Conservation (phyloP, 2,888 invertebrate genomes). For the Thysanoteuthis rhombus region DNA sequence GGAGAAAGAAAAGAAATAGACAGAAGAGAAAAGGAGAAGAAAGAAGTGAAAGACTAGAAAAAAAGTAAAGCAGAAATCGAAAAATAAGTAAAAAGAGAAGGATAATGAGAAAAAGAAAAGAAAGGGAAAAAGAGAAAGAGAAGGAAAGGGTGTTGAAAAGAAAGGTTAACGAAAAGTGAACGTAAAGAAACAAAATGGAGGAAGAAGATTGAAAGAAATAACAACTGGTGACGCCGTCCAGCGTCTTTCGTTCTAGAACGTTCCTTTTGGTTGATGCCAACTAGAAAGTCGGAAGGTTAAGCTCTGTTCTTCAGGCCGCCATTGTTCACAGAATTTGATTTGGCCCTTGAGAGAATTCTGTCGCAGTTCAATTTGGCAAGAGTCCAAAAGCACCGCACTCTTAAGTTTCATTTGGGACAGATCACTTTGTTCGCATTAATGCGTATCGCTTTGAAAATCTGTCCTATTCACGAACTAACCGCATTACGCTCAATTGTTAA, state of each 20-base stretch:
- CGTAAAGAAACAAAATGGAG: too few species aligned
- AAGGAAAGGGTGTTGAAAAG: too few species aligned
- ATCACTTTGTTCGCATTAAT: not conserved
- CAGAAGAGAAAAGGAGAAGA: too few species aligned
- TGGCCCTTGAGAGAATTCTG: not conserved
- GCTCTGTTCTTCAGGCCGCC: not conserved
- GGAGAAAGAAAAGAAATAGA: too few species aligned
- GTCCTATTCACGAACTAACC: not conserved
- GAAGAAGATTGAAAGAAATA: too few species aligned
- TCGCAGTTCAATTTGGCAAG: not conserved
- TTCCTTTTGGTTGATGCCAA: not conserved
- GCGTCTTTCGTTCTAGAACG: not conserved
- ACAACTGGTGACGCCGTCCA: not conserved
- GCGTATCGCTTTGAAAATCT: not conserved
- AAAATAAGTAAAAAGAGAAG: too few species aligned
- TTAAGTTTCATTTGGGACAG: not conserved
- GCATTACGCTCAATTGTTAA: not conserved
- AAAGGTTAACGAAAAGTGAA: too few species aligned
- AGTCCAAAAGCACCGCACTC: not conserved
- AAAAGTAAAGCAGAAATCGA: too few species aligned
- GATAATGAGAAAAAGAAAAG: too few species aligned
- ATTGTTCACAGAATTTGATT: not conserved
- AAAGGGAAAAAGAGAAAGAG: too few species aligned
- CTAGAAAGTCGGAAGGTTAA: not conserved
- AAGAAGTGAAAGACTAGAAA: too few species aligned